phyloP scores from a whole-genome alignment of 2,113 vertebrate species.

The Dasyprocta punctata region DNA sequence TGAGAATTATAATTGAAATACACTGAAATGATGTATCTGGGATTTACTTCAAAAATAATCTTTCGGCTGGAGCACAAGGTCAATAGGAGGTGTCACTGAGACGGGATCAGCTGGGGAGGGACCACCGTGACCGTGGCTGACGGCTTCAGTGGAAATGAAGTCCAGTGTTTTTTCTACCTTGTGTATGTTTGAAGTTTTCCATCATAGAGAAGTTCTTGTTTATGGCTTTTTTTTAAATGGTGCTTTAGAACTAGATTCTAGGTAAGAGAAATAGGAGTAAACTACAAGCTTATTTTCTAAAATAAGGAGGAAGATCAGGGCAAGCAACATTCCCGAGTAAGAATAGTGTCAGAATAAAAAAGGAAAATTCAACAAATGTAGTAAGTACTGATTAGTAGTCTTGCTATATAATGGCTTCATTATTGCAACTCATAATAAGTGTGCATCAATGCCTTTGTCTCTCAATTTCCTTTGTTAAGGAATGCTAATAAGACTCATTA shows the following conservation, averaged over 20 bases:
- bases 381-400: neutral
- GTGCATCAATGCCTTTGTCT: neutral
- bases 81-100: neutral
- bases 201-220: neutral
- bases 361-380: neutral
- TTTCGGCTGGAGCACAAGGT: neutral
- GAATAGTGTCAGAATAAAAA: neutral
- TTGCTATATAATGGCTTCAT: neutral
- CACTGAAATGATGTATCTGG: constrained; percentile 10
- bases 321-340: neutral
- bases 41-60: constrained; percentile 22
- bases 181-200: neutral
- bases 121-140: neutral
- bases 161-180: neutral
- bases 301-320: constrained; percentile 9
- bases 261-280: neutral
- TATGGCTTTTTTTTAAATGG: neutral
- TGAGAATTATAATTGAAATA: constrained; percentile 25
- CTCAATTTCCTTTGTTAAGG: neutral
- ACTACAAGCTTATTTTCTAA: constrained; percentile 30
- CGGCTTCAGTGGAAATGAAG: accelerated
- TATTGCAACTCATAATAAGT: constrained; percentile 14
- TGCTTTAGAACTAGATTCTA: neutral
- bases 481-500: constrained; percentile 20
- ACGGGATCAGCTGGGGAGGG: neutral